Evolutionary conservation across 2,888 invertebrate genomes (phyloP), one percentile per base, ranked within the genome.

Genomic region (Dicyrtomina minuta): DNA sequence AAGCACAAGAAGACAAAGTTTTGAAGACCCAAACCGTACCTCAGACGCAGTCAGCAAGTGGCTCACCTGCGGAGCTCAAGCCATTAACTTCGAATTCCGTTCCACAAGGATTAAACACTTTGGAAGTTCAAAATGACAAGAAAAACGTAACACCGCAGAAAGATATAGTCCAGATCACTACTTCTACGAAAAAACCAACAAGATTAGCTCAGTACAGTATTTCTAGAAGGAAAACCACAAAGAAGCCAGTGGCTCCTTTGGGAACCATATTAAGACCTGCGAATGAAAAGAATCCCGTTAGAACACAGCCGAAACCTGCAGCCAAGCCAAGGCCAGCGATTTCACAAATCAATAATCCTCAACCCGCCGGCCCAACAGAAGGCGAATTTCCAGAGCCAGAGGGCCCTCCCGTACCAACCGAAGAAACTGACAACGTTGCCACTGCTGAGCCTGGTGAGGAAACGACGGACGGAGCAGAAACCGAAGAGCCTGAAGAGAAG

Each of bases 191-290:
- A 22, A 20, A 20, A 15, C 53, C 53, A 33, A 65, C 17, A 15
- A 27, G n/a, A 26, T 33, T 65, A 13, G 13, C 15, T 12, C 53
- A 51, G 22, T 65, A 51, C 27, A 65, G 53, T 41, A 1, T 56
- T 2, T 27, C 56, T 13, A 26, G 22, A 10, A 51, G 20, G 33
- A n/a, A 65, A 51, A 65, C 51, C 65, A 24, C 12, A 10, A 20
- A 10, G 26, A n/a, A n/a, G n/a, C n/a, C n/a, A n/a, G n/a, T n/a
- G n/a, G n/a, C 24, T n/a, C 62, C 62, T n/a, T 26, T 62, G 1
- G 62, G 62, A 5, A 62, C 62, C 10, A 27, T 62, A 24, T 22
- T 62, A 2, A 2, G 62, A 26, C 46, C 62, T 10, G 24, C 12
- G 5, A 62, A 46, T 26, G 49, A 49, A 15, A 27, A 56, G 15